Evolutionary conservation across 2,888 invertebrate species (phyloP), one percentile per base, ranked within the genome.

Genomic region (Drosophila algonquin): DNA sequence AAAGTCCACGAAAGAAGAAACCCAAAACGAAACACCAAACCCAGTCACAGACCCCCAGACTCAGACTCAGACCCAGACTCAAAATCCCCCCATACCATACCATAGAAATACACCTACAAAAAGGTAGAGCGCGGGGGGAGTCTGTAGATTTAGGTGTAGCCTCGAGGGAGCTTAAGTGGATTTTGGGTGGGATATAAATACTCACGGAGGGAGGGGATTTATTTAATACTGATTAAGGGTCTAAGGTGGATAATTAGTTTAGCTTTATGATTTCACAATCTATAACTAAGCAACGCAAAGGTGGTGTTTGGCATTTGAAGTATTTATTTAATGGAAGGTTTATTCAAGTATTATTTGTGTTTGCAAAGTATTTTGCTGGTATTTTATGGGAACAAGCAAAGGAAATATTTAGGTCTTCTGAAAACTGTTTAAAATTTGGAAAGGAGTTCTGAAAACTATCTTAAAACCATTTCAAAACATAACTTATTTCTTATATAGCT

Each of bases 1-100:
- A 44, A 76, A 81, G 76, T 57, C 51, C 55, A 65, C 51, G 40
- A 58, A 58, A 65, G 51, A 61, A 45, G 48, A 53, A 56, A 48
- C 47, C 47, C 40, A 35, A 50, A 60, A 64, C 48, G 35, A 68
- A 50, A 50, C 63, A 46, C 60, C 50, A 60, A 76, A 61, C 47
- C 69, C 50, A 62, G 46, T 32, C 32, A 32, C 32, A 32, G 32
- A 2, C 59, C 61, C 60, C 54, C 16, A 71, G 48, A 44, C 74
- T 7, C 30, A 27, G 27, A 7, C 35, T 40, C 21, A 16, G 51
- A 52, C 24, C 18, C 16, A 21, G 4, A 24, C 24, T 24, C 24
- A 63, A 21, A 18, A 16, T 24, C 32, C 16, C 32, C 16, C 45
- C 21, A 44, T 6, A 40, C 52, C 35, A 40, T 18, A 40, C 40